Percentiles rank a stretch among this genome's conserved stretches.
phyloP scores from a whole-genome alignment of 1,140 invertebrate genomes.

The Apis laboriosa region DNA sequence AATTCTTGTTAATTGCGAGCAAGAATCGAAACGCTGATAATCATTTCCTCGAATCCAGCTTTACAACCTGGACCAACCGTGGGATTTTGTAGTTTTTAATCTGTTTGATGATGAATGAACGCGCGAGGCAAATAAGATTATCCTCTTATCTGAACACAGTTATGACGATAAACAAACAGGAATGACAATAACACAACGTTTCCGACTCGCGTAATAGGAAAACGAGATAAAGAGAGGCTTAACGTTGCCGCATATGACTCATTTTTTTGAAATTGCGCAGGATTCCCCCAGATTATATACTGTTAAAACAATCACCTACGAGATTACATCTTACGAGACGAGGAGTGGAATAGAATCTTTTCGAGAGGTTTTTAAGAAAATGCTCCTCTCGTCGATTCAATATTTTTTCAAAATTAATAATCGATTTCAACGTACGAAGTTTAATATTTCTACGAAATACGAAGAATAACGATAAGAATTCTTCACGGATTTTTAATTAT shows the following conservation, averaged over 20 bases:
- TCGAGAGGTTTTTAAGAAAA: too few relatives aligned
- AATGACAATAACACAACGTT: neutral
- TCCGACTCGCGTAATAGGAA: constrained; percentile 1
- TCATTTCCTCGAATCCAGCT: neutral
- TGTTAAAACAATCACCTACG: neutral
- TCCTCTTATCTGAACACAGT: neutral
- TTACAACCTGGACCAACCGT: neutral
- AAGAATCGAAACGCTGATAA: neutral
- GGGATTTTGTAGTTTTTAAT: constrained; percentile 8
- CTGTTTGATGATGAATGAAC: neutral
- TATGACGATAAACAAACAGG: too few relatives aligned
- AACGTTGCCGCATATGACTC: neutral
- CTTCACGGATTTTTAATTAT: too few relatives aligned
- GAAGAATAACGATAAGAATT: too few relatives aligned
- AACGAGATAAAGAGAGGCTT: constrained; percentile 16
- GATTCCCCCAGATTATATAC: neutral
- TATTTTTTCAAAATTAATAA: too few relatives aligned
- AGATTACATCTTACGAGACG: neutral
- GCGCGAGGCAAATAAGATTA: constrained; percentile 17
- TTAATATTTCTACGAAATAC: too few relatives aligned
- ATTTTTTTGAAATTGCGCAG: neutral
- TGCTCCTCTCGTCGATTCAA: too few relatives aligned
- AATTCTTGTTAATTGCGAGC: neutral
- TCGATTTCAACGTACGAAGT: too few relatives aligned
- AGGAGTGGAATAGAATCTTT: too few relatives aligned